A percentile compares a stretch with the other conserved stretches of the same genome.
Conservation (phyloP, 1,140 invertebrate species). For the Oryzaephilus surinamensis region DNA sequence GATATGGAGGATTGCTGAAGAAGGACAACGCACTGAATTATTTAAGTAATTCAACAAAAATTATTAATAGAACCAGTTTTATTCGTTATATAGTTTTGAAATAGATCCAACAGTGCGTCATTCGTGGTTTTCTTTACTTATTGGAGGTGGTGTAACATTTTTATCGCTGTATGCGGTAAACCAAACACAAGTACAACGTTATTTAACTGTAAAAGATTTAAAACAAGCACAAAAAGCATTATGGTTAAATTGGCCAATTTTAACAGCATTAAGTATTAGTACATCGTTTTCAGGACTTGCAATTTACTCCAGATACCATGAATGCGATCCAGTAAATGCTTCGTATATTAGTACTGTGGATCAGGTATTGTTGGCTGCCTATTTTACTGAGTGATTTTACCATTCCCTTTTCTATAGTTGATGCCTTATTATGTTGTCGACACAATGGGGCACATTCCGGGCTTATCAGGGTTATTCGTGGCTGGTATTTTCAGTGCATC, state of each 20-base stretch:
- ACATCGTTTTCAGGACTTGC: slow-evolving; percentile 69
- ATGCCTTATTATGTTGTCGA: slow-evolving; percentile 73
- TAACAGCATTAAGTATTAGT: slow-evolving; percentile 52
- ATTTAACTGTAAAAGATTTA: slow-evolving; percentile 63
- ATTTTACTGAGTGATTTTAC: neutral
- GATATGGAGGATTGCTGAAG: slow-evolving; percentile 55
- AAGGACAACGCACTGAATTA: slow-evolving; percentile 56
- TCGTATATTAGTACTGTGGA: slow-evolving; percentile 43
- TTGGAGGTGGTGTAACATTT: slow-evolving; percentile 66
- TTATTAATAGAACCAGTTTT: neutral
- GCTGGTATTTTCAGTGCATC: slow-evolving; percentile 76
- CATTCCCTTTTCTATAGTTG: slow-evolving; percentile 34
- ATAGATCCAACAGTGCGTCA: slow-evolving; percentile 64
- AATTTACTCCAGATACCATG: slow-evolving; percentile 62
- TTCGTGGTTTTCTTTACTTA: slow-evolving; percentile 57
- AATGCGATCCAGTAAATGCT: slow-evolving; percentile 60
- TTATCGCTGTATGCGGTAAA: slow-evolving; percentile 71
- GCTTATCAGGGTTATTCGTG: slow-evolving; percentile 70
- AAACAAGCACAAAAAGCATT: slow-evolving; percentile 51
- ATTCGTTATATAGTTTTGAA: slow-evolving; percentile 41
- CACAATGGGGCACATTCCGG: slow-evolving; percentile 53
- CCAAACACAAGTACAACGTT: slow-evolving; percentile 77
- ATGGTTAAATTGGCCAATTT: slow-evolving; percentile 60
- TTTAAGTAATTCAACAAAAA: slow-evolving; percentile 43
- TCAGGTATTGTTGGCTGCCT: slow-evolving; percentile 28